Conservation (phyloP, 1,140 invertebrate genomes). For the Diuraphis noxia region DNA sequence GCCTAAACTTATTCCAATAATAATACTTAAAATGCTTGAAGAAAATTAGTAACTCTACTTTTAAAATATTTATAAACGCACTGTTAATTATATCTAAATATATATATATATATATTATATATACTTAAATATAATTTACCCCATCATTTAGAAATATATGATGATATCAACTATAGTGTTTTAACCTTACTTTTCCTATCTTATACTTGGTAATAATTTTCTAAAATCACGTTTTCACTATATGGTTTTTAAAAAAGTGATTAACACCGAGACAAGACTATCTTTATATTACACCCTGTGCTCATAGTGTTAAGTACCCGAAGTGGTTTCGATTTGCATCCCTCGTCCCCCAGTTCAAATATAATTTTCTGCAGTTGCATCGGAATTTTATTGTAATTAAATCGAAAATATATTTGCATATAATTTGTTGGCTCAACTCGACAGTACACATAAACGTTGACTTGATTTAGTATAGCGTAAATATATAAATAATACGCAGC, state of each 20-base stretch:
- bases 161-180: no score
- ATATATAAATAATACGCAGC: not conserved
- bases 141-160: no score
- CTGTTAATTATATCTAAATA: no score
- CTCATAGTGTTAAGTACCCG: not conserved
- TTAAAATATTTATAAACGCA: not conserved
- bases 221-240: no score
- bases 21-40: not conserved
- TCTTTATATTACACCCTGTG: not conserved
- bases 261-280: not conserved
- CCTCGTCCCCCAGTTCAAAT: not conserved
- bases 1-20: not conserved
- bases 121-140: no score
- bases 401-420: conserved; percentile 7
- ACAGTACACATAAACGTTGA: not conserved
- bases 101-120: no score
- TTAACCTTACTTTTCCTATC: no score
- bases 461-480: not conserved
- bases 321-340: not conserved
- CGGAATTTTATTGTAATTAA: conserved; percentile 38
- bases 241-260: not conserved
- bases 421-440: conserved; percentile 11
- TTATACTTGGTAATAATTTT: no score
- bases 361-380: not conserved
- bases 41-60: not conserved